Base-by-base conservation (phyloP, 1,140 invertebrate genomes). In the Drosophila insularis region DNA sequence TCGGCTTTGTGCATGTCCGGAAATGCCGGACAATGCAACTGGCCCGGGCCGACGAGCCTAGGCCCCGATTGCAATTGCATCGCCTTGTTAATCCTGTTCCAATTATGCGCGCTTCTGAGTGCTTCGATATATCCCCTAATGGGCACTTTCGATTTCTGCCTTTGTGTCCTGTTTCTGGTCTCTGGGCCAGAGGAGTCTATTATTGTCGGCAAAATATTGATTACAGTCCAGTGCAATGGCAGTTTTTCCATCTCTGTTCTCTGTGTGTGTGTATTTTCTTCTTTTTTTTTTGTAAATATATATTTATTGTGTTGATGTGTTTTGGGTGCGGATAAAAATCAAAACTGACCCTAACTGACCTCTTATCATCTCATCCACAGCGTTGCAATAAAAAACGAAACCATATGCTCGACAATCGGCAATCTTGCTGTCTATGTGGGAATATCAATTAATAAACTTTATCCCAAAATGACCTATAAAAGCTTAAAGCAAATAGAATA, bases 31-130 rank as follows among this genome's bases (percentile, higher is more conserved):
- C 82, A 87, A 84, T 89, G 76, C 27, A 65, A 63, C 11, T 43
- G 68, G n/a, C 27, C 40, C 27, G 68, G n/a, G 19, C 40, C 27
- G 27, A 27, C 27, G 11, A n/a, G 35, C 35, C 35, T 37, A 37
- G 35, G 11, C 11, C 35, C 35, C 46, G 60, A 67, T 27, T 27
- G 54, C 61, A 65, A 82, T 72, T 80, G 84, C 80, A 87, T 78
- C 79, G 82, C 70, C 76, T 84, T 87, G 84, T 84, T 89, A 89
- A 89, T 89, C 84, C 84, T 80, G 84, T 80, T 84, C 77, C 84
- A 89, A 89, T 89, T 89, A 89, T 84, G 84, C 72, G 66, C 72
- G 66, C 76, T 76, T 86, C 75, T 87, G 84, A 86, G 82, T 87
- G 81, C 56, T 46, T 81, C 43, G 71, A 69, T 66, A 67, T 66